Conservation (phyloP, 2,797 vertebrate species). For the Poecilia gillii region DNA sequence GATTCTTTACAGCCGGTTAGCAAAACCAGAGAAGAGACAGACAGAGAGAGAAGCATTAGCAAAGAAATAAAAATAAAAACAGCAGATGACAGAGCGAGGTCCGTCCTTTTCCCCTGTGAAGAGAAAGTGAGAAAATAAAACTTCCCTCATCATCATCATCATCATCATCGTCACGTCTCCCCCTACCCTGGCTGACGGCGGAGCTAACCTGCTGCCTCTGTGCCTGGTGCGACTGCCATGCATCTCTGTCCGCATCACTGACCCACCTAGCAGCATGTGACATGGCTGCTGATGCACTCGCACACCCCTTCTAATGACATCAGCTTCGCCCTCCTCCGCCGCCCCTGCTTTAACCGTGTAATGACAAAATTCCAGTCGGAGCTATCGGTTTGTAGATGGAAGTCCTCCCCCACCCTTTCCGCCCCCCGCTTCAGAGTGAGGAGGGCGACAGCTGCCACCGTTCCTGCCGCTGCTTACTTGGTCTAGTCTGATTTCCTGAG, state of each 20-base stretch:
- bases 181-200: constrained; percentile 58
- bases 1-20: constrained; percentile 88
- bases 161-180: constrained; percentile 15
- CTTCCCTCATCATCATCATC: constrained; percentile 19
- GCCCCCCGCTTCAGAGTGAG: constrained; percentile 48
- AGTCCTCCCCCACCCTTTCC: constrained; percentile 59
- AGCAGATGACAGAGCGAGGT: constrained; percentile 11
- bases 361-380: constrained; percentile 80
- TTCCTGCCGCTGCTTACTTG: constrained; percentile 62
- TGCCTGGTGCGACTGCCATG: constrained; percentile 86
- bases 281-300: constrained; percentile 94
- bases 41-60: constrained; percentile 51
- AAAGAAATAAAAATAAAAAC: constrained; percentile 1
- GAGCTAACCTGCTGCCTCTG: constrained; percentile 83
- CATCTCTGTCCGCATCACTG: constrained; percentile 93
- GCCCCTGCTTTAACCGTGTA: constrained; percentile 77
- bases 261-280: constrained; percentile 96
- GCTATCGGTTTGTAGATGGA: constrained; percentile 70
- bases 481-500: constrained; percentile 78
- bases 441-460: constrained; percentile 40
- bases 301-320: constrained; percentile 96
- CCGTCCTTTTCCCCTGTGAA: constrained; percentile 1
- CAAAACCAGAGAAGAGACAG: constrained; percentile 17
- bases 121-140: constrained; percentile 17
- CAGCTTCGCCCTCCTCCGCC: constrained; percentile 83